phyloP scores from a whole-genome alignment of 2,888 invertebrate species.

The Apamea monoglypha region DNA sequence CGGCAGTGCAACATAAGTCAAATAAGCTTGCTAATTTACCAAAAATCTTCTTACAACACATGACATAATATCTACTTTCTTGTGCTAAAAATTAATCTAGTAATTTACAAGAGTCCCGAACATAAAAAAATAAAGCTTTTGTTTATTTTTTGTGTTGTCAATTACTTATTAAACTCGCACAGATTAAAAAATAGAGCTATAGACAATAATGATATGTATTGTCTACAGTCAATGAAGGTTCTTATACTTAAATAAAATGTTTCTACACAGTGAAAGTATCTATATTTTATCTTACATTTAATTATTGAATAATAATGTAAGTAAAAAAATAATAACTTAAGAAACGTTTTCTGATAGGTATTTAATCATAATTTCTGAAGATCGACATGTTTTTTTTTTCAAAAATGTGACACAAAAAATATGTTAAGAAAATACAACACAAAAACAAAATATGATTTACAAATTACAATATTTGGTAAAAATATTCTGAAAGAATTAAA shows the following conservation, averaged over 20 bases:
- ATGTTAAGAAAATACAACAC: constrained; percentile 18
- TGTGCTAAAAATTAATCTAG: constrained; percentile 17
- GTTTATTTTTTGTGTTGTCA: not conserved
- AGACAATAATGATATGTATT: not conserved
- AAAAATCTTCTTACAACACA: not conserved
- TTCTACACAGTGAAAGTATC: not conserved
- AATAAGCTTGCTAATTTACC: not conserved
- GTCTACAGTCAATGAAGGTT: not conserved
- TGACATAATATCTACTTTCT: not conserved
- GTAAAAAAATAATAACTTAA: constrained; percentile 35
- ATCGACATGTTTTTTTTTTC: constrained; percentile 30
- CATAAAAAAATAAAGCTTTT: not conserved
- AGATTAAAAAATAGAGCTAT: not conserved
- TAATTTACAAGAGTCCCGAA: not conserved
- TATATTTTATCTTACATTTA: constrained; percentile 25
- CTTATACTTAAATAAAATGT: not conserved
- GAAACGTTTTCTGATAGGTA: not conserved
- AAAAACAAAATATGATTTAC: constrained; percentile 6
- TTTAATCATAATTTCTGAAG: constrained; percentile 36
- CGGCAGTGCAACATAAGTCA: constrained; percentile 1
- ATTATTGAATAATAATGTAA: constrained; percentile 18
- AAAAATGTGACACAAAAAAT: constrained; percentile 53
- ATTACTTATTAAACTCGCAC: not conserved
- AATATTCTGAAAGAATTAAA: constrained; percentile 25
- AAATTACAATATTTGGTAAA: constrained; percentile 42